Evolutionary conservation across 2,888 invertebrate species (phyloP).

Genomic region (Mimumesa dahlbomi): DNA sequence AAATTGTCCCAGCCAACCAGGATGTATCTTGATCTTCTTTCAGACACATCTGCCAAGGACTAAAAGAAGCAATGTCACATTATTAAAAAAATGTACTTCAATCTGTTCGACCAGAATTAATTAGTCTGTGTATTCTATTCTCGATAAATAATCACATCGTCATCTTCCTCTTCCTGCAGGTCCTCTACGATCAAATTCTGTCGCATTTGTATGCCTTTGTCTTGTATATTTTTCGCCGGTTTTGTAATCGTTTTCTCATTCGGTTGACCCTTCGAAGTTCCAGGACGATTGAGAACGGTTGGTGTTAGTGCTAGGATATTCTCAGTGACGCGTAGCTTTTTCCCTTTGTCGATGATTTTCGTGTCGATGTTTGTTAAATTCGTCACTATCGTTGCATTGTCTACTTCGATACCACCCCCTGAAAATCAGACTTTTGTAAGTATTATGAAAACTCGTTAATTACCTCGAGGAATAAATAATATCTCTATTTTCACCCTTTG

Average conservation of each 20-base stretch:
- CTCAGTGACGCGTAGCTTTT: background rate
- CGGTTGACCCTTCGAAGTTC: slow-evolving; percentile 17
- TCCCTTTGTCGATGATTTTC: slow-evolving; percentile 11
- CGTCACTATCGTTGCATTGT: slow-evolving; percentile 1
- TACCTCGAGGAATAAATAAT: too few species aligned
- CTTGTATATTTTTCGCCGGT: slow-evolving; percentile 10
- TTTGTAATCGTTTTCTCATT: background rate
- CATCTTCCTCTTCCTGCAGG: slow-evolving; percentile 55
- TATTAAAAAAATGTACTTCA: too few species aligned
- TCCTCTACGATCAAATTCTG: slow-evolving; percentile 58
- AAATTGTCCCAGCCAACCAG: slow-evolving; percentile 81
- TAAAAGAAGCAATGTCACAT: slow-evolving; percentile 38
- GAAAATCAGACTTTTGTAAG: background rate
- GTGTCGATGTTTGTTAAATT: background rate
- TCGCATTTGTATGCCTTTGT: slow-evolving; percentile 64
- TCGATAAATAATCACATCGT: slow-evolving; percentile 58
- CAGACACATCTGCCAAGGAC: slow-evolving; percentile 51
- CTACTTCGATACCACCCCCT: slow-evolving; percentile 16
- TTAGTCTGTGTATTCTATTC: too few species aligned
- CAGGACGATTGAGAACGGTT: slow-evolving; percentile 23
- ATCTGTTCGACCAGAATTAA: too few species aligned
- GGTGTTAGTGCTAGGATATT: slow-evolving; percentile 14
- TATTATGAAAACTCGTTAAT: too few species aligned
- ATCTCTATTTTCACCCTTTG: slow-evolving; percentile 8
- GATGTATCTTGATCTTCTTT: slow-evolving; percentile 65